phyloP scores from a whole-genome alignment of 2,113 vertebrate species.

The Saccopteryx leptura region DNA sequence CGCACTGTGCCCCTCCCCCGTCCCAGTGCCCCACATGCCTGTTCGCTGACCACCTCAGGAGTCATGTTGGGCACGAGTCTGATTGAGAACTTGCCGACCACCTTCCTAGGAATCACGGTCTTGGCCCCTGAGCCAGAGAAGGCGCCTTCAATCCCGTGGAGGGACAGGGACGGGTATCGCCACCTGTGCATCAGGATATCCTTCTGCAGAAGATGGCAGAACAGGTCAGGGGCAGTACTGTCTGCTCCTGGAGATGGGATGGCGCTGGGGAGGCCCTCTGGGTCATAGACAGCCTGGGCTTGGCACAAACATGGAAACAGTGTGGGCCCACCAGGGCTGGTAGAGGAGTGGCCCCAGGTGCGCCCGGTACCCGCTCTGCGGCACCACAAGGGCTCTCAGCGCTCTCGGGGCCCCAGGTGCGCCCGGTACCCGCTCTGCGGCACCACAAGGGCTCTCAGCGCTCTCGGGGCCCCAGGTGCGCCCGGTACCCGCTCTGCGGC shows the following conservation, averaged over 20 bases:
- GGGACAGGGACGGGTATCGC: conserved; percentile 97
- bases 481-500: fast-evolving
- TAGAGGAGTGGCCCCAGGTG: too few relatives aligned
- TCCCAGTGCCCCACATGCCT: conserved; percentile 85
- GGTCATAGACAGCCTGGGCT: fast-evolving
- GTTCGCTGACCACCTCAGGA: conserved; percentile 93
- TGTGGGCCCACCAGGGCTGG: fast-evolving
- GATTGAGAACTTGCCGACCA: conserved; percentile 98
- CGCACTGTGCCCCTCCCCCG: fast-evolving
- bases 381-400: not conserved
- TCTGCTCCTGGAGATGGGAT: not conserved
- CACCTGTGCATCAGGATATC: conserved; percentile 97
- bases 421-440: not conserved
- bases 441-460: not conserved
- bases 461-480: fast-evolving
- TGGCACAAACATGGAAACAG: not conserved
- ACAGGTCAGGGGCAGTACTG: fast-evolving
- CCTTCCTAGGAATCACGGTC: conserved; percentile 97
- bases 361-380: fast-evolving
- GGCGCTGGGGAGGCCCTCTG: fast-evolving
- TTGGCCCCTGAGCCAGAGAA: conserved; percentile 95
- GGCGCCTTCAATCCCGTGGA: conserved; percentile 99
- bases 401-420: fast-evolving
- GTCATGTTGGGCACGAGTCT: conserved; percentile 97
- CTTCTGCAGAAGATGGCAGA: conserved; percentile 86